Evolutionary conservation across 2,888 invertebrate species (phyloP), one percentile per base, ranked within the genome.

Genomic region (Phasia obesa): DNA sequence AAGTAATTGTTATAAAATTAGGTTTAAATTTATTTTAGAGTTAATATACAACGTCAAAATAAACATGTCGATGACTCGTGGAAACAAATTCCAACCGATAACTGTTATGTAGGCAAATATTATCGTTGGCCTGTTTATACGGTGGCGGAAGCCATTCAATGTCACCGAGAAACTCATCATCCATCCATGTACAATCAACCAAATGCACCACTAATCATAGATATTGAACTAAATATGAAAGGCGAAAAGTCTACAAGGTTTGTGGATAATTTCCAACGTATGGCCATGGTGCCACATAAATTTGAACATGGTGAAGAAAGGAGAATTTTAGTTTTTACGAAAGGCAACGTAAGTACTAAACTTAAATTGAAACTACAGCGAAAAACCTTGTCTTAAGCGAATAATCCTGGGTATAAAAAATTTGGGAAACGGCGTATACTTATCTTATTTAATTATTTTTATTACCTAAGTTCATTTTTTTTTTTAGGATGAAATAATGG

Each of bases 151-250:
- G 97, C 97, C 0, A 92, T 98, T 15, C 92, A 93, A 83, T 94
- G 94, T 77, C 96, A 97, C 87, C 93, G 95, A 60, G 96, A 98
- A 90, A 94, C 94, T 0, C 96, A 97, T 90, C 95, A 97, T 89
- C 96, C 97, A 0, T 94, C 95, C 0, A 95, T 97, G 92, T 95
- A 94, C 87, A 96, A 98, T 91, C 91, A 93, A 44, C 96, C 96
- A 0, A 93, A 95, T 89, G 95, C 96, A 0, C 91, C 94, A 15
- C 90, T 98, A 0, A 93, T 93, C 85, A 94, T 95, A 3, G 91
- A 93, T 44, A 92, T 98, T 76, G 97, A 98, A 89, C 90, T 98
- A 4, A 95, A 98, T 89, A 95, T 98, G 95, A 93, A 93, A 85
- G 91, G 85, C 0, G 92, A 92, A 70, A 92, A 92, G 77, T 78